phyloP scores from a whole-genome alignment of 2,888 invertebrate genomes.

The Vannuccia rotundouncinata region DNA sequence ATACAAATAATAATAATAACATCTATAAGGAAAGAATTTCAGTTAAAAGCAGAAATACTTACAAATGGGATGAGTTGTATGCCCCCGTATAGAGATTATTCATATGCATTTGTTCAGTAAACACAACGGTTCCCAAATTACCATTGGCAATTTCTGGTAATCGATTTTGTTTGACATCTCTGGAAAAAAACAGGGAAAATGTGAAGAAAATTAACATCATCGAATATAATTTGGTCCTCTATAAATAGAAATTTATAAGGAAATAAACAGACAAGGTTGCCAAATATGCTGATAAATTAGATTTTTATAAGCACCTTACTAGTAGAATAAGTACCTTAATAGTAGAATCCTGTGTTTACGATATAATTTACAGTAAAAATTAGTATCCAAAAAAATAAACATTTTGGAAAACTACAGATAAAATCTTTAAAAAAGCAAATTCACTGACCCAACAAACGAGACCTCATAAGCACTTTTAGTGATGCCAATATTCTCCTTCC shows the following conservation, averaged over 20 bases:
- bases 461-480: not conserved
- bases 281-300: too few relatives aligned
- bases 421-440: not conserved
- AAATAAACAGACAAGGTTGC: too few relatives aligned
- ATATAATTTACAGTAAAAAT: too few relatives aligned
- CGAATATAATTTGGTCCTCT: too few relatives aligned
- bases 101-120: not conserved
- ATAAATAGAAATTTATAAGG: too few relatives aligned
- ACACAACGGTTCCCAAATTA: not conserved
- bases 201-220: too few relatives aligned
- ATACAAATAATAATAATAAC: not conserved
- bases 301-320: too few relatives aligned
- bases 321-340: not conserved
- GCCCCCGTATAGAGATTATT: not conserved
- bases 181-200: not conserved
- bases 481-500: not conserved
- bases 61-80: not conserved
- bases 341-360: too few relatives aligned
- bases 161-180: not conserved
- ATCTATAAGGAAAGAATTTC: not conserved
- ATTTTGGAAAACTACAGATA: not conserved
- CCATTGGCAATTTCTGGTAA: not conserved
- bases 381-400: not conserved
- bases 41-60: not conserved
- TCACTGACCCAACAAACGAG: not conserved